phyloP scores from a whole-genome alignment of 1,140 invertebrate genomes.

The Planococcus citri region DNA sequence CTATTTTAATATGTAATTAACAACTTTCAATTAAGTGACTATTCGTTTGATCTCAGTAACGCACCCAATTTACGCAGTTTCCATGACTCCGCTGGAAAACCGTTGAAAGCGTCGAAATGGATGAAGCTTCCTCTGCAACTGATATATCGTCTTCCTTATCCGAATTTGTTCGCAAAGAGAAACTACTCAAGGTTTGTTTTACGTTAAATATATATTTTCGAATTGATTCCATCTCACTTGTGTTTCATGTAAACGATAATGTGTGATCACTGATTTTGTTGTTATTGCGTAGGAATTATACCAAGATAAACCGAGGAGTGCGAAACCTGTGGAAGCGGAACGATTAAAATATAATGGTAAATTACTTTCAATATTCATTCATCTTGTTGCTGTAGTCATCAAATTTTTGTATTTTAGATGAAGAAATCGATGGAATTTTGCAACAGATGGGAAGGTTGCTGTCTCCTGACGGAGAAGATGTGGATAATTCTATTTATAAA shows the following conservation, averaged over 20 bases:
- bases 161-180: slow-evolving; percentile 8
- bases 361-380: neutral
- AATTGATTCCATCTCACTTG: neutral
- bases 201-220: neutral
- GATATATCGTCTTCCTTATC: slow-evolving; percentile 8
- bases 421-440: neutral
- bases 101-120: neutral
- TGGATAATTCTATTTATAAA: neutral
- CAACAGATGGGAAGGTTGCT: slow-evolving; percentile 11
- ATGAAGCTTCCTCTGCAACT: neutral
- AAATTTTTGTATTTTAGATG: neutral
- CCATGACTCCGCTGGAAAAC: neutral
- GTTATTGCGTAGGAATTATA: slow-evolving; percentile 2
- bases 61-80: too few species aligned
- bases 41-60: too few species aligned
- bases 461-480: neutral
- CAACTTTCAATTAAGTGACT: too few species aligned
- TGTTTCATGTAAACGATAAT: neutral
- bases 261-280: neutral
- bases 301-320: neutral
- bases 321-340: neutral
- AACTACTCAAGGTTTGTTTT: neutral
- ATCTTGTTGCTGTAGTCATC: neutral
- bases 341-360: neutral
- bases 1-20: too few species aligned